Evolutionary conservation across 2,113 vertebrate species (phyloP).

Genomic region (Amazona guildingii): DNA sequence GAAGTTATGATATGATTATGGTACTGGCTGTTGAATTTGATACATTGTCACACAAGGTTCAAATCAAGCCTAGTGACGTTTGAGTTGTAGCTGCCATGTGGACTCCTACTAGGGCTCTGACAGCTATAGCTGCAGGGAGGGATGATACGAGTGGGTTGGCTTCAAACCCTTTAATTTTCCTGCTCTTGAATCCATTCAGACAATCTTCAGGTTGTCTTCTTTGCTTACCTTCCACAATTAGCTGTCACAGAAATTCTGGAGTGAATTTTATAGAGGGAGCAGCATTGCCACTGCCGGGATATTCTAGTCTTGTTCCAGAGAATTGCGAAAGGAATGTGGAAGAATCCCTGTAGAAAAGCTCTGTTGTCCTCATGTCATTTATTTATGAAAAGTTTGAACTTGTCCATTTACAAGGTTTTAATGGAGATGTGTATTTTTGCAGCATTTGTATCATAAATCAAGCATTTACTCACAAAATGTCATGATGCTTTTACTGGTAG

Average conservation of each 20-base stretch:
- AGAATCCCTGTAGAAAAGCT: neutral
- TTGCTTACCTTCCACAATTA: neutral
- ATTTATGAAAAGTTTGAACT: neutral
- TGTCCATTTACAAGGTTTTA: neutral
- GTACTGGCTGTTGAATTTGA: neutral
- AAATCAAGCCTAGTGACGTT: neutral
- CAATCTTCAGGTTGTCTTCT: neutral
- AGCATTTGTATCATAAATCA: neutral
- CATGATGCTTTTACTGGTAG: neutral
- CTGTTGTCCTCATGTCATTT: neutral
- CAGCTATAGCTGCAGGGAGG: neutral
- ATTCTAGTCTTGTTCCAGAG: neutral
- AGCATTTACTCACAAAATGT: neutral
- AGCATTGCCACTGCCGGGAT: neutral
- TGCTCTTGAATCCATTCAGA: neutral
- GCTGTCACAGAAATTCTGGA: neutral
- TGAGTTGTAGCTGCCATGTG: neutral
- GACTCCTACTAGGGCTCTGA: neutral
- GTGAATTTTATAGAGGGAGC: neutral
- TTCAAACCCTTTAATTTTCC: conserved; percentile 1
- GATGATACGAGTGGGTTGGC: neutral
- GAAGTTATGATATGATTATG: neutral
- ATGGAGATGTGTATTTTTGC: neutral
- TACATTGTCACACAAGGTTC: neutral
- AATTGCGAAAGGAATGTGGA: neutral